Conservation (phyloP, 2,113 vertebrate species). For the Poicephalus meyeri region DNA sequence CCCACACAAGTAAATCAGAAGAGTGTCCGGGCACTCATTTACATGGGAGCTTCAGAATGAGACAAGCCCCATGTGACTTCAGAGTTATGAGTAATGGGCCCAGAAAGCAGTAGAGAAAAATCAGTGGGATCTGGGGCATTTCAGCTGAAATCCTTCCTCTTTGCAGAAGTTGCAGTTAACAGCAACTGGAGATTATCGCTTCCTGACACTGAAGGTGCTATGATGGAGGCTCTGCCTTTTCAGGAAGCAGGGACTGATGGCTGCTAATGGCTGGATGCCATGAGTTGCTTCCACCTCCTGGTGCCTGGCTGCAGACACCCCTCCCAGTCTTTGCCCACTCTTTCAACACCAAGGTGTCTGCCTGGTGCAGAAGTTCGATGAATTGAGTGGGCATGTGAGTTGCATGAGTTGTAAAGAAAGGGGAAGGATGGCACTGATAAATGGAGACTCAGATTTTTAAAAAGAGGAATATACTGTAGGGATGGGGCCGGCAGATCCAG, state of each 20-base stretch:
- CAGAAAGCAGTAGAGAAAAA: neutral
- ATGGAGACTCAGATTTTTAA: neutral
- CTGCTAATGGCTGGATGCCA: neutral
- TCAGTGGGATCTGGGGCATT: neutral
- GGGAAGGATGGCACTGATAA: neutral
- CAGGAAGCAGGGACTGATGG: neutral
- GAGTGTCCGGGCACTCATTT: constrained; percentile 18
- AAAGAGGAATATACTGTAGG: neutral
- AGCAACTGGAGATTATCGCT: neutral
- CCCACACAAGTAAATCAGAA: constrained; percentile 4
- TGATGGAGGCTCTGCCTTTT: neutral
- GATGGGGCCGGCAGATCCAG: neutral
- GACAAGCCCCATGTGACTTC: constrained; percentile 29
- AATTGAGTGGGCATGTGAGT: fast-evolving
- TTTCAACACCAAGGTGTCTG: neutral
- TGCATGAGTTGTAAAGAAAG: neutral
- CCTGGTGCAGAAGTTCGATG: neutral
- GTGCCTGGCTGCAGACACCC: neutral
- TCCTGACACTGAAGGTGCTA: too few species aligned
- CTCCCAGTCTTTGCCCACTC: neutral
- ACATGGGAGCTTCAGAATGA: constrained; percentile 32
- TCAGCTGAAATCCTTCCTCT: neutral
- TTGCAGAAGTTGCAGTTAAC: neutral
- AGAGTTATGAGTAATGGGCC: constrained; percentile 1
- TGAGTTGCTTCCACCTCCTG: neutral